Conservation (phyloP, 92 coral and sea anemone species). For the Pocillopora meandrina region DNA sequence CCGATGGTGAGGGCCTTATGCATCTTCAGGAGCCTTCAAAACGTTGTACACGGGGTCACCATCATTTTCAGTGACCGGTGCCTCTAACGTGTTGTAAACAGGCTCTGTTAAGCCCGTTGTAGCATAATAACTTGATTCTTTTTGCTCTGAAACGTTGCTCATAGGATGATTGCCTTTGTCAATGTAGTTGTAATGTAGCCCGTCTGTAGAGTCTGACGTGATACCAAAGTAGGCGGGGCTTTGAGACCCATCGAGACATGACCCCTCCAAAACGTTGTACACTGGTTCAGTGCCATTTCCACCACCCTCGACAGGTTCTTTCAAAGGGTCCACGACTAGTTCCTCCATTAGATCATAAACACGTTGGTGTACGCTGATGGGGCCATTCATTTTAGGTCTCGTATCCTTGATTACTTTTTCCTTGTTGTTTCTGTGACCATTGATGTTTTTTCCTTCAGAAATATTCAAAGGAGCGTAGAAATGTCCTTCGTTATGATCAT, state of each 20-base stretch:
- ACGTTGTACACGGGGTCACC: too few species aligned
- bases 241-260: too few species aligned
- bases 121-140: neutral
- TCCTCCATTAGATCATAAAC: slow-evolving; percentile 3
- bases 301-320: too few species aligned
- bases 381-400: neutral
- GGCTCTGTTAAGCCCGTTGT: neutral
- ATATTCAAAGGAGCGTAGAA: neutral
- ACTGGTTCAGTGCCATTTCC: neutral
- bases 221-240: too few species aligned
- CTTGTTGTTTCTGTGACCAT: neutral
- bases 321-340: neutral
- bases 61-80: too few species aligned
- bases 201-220: neutral
- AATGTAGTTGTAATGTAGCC: too few species aligned
- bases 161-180: neutral
- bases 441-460: neutral
- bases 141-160: neutral
- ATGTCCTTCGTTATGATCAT: neutral
- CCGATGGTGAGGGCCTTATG: too few species aligned
- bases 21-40: too few species aligned
- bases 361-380: neutral
- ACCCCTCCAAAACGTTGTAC: neutral
- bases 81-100: neutral
- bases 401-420: neutral